These are phyloP conservation scores for Cyprinodon tularosa DNA, from an alignment of 2,113 vertebrate species.

Conservation along the genomic window DNA sequence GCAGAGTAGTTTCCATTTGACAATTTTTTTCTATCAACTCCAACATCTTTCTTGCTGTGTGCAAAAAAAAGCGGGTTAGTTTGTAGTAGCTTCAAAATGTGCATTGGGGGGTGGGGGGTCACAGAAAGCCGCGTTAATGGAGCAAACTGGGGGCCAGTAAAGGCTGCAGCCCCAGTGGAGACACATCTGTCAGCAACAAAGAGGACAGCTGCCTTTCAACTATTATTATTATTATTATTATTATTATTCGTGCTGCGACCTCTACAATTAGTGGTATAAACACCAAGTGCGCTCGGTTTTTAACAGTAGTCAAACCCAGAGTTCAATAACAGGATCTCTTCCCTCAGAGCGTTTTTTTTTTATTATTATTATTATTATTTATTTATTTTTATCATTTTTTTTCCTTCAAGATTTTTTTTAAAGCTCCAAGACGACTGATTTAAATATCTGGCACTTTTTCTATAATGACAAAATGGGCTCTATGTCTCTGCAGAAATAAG, in stretches of 20 bases:
- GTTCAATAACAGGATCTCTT: slow-evolving; percentile 29
- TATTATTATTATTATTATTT: no score
- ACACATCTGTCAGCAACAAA: slow-evolving; percentile 63
- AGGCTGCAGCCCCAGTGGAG: slow-evolving; percentile 63
- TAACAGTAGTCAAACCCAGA: slow-evolving; percentile 21
- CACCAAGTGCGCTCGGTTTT: slow-evolving; percentile 30
- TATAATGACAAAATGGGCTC: slow-evolving; percentile 57
- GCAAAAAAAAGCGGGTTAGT: slow-evolving; percentile 57
- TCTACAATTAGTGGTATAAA: slow-evolving; percentile 40
- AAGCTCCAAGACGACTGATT: slow-evolving; percentile 61
- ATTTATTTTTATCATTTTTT: no score
- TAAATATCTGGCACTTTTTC: slow-evolving; percentile 72
- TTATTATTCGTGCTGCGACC: slow-evolving; percentile 44
- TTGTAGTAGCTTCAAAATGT: slow-evolving; percentile 54
- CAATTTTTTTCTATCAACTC: slow-evolving; percentile 58
- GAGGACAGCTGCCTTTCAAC: slow-evolving; percentile 51
- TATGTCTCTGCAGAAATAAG: slow-evolving; percentile 48
- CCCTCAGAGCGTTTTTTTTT: slow-evolving; percentile 34
- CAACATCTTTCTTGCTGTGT: slow-evolving; percentile 48
- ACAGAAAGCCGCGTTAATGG: slow-evolving; percentile 66
- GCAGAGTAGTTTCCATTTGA: slow-evolving; percentile 68
- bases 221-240: slow-evolving; percentile 63
- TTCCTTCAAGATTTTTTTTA: no score
- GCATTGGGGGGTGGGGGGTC: slow-evolving; percentile 47
- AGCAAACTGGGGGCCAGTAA: slow-evolving; percentile 68